A percentile compares a stretch with the other conserved stretches of the same genome.
These are phyloP conservation scores for Scolopax mira DNA, from an alignment of 2,113 vertebrate genomes.

Conservation along the genomic window DNA sequence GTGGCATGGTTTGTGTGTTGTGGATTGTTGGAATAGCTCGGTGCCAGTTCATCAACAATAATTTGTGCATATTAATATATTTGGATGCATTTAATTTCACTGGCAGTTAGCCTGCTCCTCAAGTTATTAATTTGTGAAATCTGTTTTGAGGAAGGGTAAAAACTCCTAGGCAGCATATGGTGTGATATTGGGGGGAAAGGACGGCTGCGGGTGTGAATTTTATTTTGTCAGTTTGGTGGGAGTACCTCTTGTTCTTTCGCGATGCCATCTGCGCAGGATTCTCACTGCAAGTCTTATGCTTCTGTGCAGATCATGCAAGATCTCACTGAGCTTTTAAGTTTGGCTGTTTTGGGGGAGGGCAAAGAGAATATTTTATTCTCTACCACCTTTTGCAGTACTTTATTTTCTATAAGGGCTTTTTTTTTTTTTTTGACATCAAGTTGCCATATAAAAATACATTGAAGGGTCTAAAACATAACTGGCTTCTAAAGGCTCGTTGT, in stretches of 20 bases:
- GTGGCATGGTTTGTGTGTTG: slow-evolving; percentile 36
- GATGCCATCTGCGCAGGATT: slow-evolving; percentile 64
- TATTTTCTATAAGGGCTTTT: not conserved
- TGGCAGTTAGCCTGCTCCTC: slow-evolving; percentile 14
- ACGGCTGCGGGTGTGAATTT: slow-evolving; percentile 58
- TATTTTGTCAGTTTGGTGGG: slow-evolving; percentile 65
- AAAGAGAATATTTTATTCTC: slow-evolving; percentile 35
- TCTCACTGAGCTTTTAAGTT: slow-evolving; percentile 30
- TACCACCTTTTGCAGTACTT: slow-evolving; percentile 17
- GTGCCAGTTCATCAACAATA: slow-evolving; percentile 50
- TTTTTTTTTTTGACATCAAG: not conserved
- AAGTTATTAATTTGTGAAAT: slow-evolving; percentile 65
- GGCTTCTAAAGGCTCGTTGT: not conserved
- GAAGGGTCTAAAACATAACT: not conserved
- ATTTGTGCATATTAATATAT: slow-evolving; percentile 60
- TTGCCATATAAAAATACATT: not conserved
- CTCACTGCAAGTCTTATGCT: slow-evolving; percentile 32
- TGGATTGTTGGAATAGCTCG: slow-evolving; percentile 28
- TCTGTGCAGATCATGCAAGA: slow-evolving; percentile 1
- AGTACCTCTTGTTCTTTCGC: slow-evolving; percentile 62
- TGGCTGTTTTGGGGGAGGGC: slow-evolving; percentile 33
- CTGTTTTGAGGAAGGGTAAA: slow-evolving; percentile 48
- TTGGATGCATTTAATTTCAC: slow-evolving; percentile 18
- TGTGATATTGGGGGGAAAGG: slow-evolving; percentile 63
- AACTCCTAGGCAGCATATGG: slow-evolving; percentile 70